Evolutionary conservation across 2,797 vertebrate genomes (phyloP), one percentile per base, ranked within the genome.

Genomic region (Microchirus variegatus): DNA sequence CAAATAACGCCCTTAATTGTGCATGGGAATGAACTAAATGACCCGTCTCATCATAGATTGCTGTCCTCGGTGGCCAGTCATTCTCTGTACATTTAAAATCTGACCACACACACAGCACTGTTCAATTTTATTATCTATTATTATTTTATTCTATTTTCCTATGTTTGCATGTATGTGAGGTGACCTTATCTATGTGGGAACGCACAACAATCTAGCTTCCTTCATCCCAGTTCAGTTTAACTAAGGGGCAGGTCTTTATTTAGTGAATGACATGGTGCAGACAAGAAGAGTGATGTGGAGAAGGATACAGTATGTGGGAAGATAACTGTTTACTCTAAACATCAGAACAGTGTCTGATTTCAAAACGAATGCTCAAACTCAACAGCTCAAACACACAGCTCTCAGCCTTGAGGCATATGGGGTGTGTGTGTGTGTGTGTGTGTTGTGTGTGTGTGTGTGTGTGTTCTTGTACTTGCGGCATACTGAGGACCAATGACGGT

Each of bases 331-430:
- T 4, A 17, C 18, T 48, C 36, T 13, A 5, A 15, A 12, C n/a
- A 5, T 3, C 13, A 9, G 17, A 40, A 17, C 38, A 3, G 10
- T 16, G 40, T 44, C 26, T 26, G 19, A 17, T 14, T 22, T 47
- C 17, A 11, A n/a, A 16, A 14, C 3, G 40, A 18, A 35, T 15
- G 15, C 6, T 47, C 55, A 51, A 55, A 16, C n/a, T n/a, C n/a
- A n/a, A n/a, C n/a, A n/a, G n/a, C n/a, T n/a, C 38, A 68, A 60
- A 60, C 45, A 59, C 45, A n/a, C 42, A 22, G 18, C 10, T 49
- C 38, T 13, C 22, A 26, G 17, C 35, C 14, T 17, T 6, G 43
- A n/a, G n/a, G n/a, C n/a, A n/a, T n/a, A n/a, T n/a, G 2, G 15
- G 14, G 14, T 15, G 2, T 2, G 4, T 44, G 14, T 15, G 7